phyloP scores from a whole-genome alignment of 2,113 vertebrate genomes.

The Pluvialis apricaria region DNA sequence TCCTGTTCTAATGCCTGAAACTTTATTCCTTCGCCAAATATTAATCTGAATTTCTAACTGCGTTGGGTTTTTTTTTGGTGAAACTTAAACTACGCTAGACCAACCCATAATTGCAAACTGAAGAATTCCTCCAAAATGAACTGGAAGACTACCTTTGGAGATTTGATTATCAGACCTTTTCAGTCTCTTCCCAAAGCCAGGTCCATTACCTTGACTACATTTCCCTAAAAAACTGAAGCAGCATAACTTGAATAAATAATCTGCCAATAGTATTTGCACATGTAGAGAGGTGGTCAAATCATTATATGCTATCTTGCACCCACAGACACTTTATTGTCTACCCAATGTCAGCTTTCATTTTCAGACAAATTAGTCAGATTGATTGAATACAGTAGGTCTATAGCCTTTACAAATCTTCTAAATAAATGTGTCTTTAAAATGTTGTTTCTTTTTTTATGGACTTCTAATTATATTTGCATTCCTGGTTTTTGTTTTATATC shows the following conservation, averaged over 20 bases:
- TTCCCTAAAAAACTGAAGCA: background rate
- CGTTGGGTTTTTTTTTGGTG: background rate
- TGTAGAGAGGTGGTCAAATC: background rate
- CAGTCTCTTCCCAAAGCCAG: background rate
- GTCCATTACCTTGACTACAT: background rate
- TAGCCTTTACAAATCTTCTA: background rate
- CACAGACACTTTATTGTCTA: background rate
- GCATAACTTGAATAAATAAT: background rate
- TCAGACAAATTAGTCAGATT: background rate
- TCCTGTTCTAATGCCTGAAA: background rate
- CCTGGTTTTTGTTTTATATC: background rate
- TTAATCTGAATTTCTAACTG: background rate
- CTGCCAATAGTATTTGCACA: background rate
- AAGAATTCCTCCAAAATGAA: background rate
- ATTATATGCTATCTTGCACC: background rate
- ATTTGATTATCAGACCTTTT: background rate
- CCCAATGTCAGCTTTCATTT: background rate
- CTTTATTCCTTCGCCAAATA: background rate
- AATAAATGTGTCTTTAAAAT: background rate
- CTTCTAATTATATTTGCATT: background rate
- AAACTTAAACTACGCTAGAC: background rate
- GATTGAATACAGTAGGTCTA: background rate
- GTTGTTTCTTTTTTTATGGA: background rate
- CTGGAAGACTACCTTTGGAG: background rate
- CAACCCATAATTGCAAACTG: background rate